A percentile compares a stretch with the other conserved stretches of the same genome.
Evolutionary conservation across 2,797 vertebrate species (phyloP).

Genomic region (Acanthiza pusilla): DNA sequence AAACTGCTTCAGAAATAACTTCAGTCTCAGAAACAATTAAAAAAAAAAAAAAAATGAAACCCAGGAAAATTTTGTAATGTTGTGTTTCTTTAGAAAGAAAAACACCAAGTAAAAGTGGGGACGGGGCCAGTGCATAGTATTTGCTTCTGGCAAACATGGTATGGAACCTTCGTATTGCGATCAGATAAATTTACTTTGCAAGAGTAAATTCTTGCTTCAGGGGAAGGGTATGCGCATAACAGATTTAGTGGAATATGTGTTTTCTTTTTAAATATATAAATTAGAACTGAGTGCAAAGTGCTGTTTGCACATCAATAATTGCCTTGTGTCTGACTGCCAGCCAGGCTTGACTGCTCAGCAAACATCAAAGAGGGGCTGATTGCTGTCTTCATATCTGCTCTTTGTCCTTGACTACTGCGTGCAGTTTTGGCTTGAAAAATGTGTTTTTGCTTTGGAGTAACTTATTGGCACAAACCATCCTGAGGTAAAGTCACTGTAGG

Average conservation of each 20-base stretch:
- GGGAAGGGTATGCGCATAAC: not conserved
- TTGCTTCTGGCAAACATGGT: not conserved
- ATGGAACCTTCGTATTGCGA: not conserved
- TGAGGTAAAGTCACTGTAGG: not conserved
- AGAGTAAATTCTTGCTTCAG: not conserved
- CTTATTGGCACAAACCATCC: not conserved
- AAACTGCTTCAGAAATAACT: not conserved
- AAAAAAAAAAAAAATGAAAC: not conserved
- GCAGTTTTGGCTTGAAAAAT: not conserved
- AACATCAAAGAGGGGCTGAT: not conserved
- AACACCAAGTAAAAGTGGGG: not conserved
- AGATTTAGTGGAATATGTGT: not conserved
- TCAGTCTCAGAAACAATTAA: not conserved
- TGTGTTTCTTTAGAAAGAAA: not conserved
- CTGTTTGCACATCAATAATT: constrained; percentile 14
- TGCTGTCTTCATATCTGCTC: not conserved
- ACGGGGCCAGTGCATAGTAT: not conserved
- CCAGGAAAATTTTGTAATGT: rapidly evolving
- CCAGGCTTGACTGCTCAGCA: not conserved
- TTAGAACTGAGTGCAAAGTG: not conserved
- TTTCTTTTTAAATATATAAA: constrained; percentile 36
- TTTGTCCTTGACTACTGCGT: not conserved
- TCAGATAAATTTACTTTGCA: not conserved
- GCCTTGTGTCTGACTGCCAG: not conserved
- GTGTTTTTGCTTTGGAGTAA: not conserved